These are phyloP conservation scores for Prosopocoilus inquinatus DNA, from an alignment of 2,888 invertebrate genomes.

Conservation along the genomic window DNA sequence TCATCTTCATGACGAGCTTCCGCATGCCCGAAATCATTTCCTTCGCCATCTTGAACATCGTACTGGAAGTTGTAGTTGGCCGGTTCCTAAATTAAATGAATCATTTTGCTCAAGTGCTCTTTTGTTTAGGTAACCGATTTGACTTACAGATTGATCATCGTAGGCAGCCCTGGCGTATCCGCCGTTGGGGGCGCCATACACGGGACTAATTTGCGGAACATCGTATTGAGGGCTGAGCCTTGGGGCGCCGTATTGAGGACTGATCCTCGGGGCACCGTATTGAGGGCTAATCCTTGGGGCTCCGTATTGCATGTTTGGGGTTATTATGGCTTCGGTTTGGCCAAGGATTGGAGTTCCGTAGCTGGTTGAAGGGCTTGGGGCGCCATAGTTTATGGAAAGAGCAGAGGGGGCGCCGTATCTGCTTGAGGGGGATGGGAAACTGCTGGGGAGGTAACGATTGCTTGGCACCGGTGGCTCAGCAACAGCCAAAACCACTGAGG, in stretches of 20 bases:
- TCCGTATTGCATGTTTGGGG: conserved; percentile 5
- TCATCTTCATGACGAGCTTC: conserved; percentile 65
- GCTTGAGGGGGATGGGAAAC: conserved; percentile 27
- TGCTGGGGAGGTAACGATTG: conserved; percentile 43
- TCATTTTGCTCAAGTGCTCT: neutral
- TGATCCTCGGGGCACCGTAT: neutral
- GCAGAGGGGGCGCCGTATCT: conserved; percentile 28
- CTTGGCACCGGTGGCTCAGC: conserved; percentile 48
- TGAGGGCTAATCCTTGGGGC: conserved; percentile 2
- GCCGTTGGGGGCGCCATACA: neutral
- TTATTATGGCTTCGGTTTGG: conserved; percentile 7
- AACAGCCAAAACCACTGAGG: conserved; percentile 36
- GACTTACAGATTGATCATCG: conserved; percentile 14
- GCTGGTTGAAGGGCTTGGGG: conserved; percentile 24
- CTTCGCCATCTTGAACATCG: conserved; percentile 61
- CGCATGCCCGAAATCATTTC: conserved; percentile 68
- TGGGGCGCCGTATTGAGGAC: conserved; percentile 12
- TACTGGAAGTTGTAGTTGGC: conserved; percentile 67
- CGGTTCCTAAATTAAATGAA: conserved; percentile 27
- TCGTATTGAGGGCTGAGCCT: neutral
- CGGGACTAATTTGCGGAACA: neutral
- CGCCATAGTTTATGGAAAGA: conserved; percentile 38
- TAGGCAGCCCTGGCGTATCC: neutral
- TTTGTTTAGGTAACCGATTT: neutral
- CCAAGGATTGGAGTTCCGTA: conserved; percentile 38